These are phyloP conservation scores for Diaphora mendica DNA, from an alignment of 2,888 invertebrate genomes.

Conservation along the genomic window DNA sequence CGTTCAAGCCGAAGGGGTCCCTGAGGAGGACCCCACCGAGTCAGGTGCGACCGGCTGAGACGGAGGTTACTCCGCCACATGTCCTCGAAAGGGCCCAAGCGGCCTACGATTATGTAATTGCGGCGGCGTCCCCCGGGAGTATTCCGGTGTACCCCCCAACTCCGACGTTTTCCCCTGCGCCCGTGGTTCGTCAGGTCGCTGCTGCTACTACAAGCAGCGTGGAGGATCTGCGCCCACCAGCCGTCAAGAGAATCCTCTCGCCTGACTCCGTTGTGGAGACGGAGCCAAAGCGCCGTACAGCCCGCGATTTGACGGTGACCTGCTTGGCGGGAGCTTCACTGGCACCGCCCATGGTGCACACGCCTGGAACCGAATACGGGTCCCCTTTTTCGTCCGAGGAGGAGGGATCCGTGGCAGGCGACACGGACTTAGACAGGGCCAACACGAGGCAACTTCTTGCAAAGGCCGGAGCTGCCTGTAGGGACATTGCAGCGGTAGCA, in stretches of 20 bases:
- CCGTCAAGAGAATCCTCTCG: not conserved
- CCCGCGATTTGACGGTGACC: not conserved
- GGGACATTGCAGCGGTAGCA: not conserved
- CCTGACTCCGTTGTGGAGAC: not conserved
- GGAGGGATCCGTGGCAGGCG: fast-evolving
- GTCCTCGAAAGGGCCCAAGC: too few species aligned
- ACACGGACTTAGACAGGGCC: not conserved
- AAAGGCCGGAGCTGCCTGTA: not conserved
- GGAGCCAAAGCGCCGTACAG: not conserved
- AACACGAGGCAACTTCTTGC: not conserved
- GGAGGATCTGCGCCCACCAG: not conserved
- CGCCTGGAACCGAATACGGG: not conserved
- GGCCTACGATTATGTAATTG: not conserved
- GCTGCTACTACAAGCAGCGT: too few species aligned
- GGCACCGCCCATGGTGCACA: not conserved
- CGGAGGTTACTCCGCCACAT: too few species aligned
- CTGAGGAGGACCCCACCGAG: too few species aligned
- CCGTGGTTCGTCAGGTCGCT: fast-evolving
- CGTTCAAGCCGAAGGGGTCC: too few species aligned
- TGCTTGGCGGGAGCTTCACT: fast-evolving
- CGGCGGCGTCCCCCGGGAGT: not conserved
- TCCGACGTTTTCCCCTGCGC: not conserved
- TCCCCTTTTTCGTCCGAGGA: not conserved
- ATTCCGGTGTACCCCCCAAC: not conserved
- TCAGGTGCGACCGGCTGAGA: too few species aligned